These are phyloP conservation scores for Hemicordylus capensis DNA, from an alignment of 2,113 vertebrate species.

Conservation along the genomic window DNA sequence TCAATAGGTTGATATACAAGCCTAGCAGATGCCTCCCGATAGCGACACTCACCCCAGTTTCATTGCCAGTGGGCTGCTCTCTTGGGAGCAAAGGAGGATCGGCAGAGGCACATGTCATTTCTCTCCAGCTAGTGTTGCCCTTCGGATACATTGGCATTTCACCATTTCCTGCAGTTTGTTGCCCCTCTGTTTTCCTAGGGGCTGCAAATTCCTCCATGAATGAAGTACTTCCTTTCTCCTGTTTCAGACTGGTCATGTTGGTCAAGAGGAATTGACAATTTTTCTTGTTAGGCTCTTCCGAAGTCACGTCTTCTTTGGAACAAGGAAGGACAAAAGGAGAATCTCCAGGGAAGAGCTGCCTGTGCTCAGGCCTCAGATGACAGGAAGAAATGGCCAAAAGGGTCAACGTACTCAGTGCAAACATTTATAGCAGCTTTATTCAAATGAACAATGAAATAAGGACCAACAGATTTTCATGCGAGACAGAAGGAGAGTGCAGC, in stretches of 20 bases:
- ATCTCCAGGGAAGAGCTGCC: constrained; percentile 52
- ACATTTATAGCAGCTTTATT: neutral
- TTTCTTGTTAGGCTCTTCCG: constrained; percentile 64
- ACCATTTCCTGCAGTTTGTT: constrained; percentile 16
- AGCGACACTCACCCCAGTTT: constrained; percentile 55
- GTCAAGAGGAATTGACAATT: constrained; percentile 54
- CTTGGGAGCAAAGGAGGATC: constrained; percentile 25
- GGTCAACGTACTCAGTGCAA: neutral
- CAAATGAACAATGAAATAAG: neutral
- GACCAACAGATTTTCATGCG: neutral
- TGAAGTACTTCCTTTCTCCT: constrained; percentile 13
- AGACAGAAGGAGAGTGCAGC: neutral
- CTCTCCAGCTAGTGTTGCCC: constrained; percentile 32
- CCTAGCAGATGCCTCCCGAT: neutral
- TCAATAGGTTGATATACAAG: neutral
- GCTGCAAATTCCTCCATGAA: neutral
- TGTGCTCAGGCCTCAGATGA: constrained; percentile 35
- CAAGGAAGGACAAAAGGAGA: constrained; percentile 31
- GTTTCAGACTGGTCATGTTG: neutral
- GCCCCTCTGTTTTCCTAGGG: neutral
- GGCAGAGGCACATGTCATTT: constrained; percentile 56
- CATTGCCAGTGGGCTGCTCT: constrained; percentile 43
- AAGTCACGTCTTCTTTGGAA: constrained; percentile 35
- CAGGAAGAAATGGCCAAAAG: constrained; percentile 28
- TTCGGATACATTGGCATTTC: constrained; percentile 29